Evolutionary conservation across 2,797 vertebrate genomes (phyloP).

Genomic region (Echeneis naucrates): DNA sequence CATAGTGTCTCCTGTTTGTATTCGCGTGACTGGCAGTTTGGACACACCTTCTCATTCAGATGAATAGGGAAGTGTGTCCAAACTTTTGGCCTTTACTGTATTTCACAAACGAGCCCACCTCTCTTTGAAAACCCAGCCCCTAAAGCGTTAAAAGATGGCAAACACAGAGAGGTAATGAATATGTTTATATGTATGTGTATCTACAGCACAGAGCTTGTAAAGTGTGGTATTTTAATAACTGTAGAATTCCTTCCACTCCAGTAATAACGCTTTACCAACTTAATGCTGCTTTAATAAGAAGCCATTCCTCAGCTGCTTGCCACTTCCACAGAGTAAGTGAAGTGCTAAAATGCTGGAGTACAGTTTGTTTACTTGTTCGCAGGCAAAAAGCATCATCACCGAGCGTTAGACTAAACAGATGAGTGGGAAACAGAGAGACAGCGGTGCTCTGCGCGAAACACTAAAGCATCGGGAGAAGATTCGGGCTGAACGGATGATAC

Average conservation of each 20-base stretch:
- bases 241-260: conserved; percentile 42
- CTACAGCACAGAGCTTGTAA: conserved; percentile 4
- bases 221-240: conserved; percentile 32
- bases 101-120: neutral
- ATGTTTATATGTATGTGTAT: neutral
- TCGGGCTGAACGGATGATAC: conserved; percentile 36
- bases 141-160: neutral
- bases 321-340: conserved; percentile 16
- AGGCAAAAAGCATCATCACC: conserved; percentile 42
- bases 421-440: conserved; percentile 31
- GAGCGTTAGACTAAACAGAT: conserved; percentile 48
- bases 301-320: conserved; percentile 23
- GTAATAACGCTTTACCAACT: conserved; percentile 27
- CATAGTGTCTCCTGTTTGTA: too few relatives aligned
- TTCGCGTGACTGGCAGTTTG: too few relatives aligned
- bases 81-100: too few relatives aligned
- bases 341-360: conserved; percentile 24
- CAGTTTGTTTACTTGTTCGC: conserved; percentile 57
- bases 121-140: neutral
- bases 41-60: too few relatives aligned
- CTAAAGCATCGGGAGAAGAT: conserved; percentile 8
- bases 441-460: neutral
- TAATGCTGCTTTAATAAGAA: conserved; percentile 49
- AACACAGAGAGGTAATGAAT: neutral
- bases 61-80: too few relatives aligned